Base-by-base conservation (phyloP, 2,113 vertebrate genomes). In the Chaetops frenatus region DNA sequence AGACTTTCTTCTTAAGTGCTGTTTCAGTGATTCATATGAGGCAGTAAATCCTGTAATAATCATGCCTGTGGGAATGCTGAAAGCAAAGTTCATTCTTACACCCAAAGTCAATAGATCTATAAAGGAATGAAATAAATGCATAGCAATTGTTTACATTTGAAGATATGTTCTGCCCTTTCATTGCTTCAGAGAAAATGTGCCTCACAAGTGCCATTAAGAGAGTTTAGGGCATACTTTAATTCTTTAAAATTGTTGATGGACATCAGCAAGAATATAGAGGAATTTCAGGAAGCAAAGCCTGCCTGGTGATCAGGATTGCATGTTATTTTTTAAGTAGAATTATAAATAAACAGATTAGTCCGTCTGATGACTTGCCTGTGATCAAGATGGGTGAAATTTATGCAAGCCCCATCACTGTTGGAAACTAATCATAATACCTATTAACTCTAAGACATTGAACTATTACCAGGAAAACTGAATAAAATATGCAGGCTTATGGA, bases 1-100 rank as follows among this genome's bases (percentile, higher is more conserved):
- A 74, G 48, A 42, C n/a, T 79, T 88, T 64, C 27, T 90, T 72
- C 65, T 83, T 79, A 92, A 92, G 73, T 81, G 65, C 56, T 78
- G 12, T 88, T 94, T 92, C 69, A 74, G 53, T 84, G 72, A 77
- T 89, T 92, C 72, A 76, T 62, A 31, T 42, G 24, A 69, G 54
- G 67, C 42, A 92, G 50, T 92, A 94, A 93, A 93, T 83, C 51
- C 56, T 76, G 28, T 92, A 64, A 84, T 91, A 91, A 91, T 71
- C 22, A 35, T 72, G 69, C 65, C 77, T 70, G 6, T 76, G 86
- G 91, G 81, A 76, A 28, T 53, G 47, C 65, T 86, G 53, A 93
- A 95, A 91, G 80, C 57, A 51, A 90, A 92, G 72, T 73, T 94
- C 86, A 48, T 88, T 92, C 60, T 78, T 89, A 10, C 3, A 71